These are phyloP conservation scores for Conopomorpha cramerella DNA, from an alignment of 1,140 invertebrate species.

Conservation along the genomic window DNA sequence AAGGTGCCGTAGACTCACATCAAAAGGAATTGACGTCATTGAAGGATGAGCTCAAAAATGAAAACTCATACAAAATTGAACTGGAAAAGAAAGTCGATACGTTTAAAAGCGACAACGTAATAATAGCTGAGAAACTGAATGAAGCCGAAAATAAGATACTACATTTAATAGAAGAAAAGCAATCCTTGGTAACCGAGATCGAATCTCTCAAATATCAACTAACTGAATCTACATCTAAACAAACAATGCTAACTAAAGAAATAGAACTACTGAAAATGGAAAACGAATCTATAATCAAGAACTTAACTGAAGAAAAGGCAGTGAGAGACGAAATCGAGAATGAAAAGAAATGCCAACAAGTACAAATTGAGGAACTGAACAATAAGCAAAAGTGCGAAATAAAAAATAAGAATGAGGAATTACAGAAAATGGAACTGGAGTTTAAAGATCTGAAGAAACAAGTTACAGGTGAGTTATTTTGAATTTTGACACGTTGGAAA, in stretches of 20 bases:
- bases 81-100: too few species aligned
- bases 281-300: conserved; percentile 10
- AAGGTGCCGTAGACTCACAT: too few species aligned
- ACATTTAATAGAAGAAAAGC: conserved; percentile 12
- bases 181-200: conserved; percentile 14
- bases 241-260: conserved; percentile 13
- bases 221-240: too few species aligned
- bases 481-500: too few species aligned
- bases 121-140: conserved; percentile 8
- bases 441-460: too few species aligned
- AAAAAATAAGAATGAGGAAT: conserved; percentile 9
- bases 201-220: too few species aligned
- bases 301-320: conserved; percentile 8
- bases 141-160: conserved; percentile 6
- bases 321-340: conserved; percentile 9
- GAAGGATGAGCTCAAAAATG: too few species aligned
- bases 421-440: too few species aligned
- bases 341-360: conserved; percentile 5
- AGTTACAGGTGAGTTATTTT: too few species aligned
- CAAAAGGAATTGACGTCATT: too few species aligned
- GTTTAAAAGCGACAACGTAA: too few species aligned
- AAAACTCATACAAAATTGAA: too few species aligned
- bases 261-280: conserved; percentile 10
- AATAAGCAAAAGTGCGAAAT: conserved; percentile 4
- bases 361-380: conserved; percentile 6